Percentiles rank a stretch among this genome's conserved stretches.
phyloP scores from a whole-genome alignment of 2,113 vertebrate species.

The Oxyura jamaicensis region DNA sequence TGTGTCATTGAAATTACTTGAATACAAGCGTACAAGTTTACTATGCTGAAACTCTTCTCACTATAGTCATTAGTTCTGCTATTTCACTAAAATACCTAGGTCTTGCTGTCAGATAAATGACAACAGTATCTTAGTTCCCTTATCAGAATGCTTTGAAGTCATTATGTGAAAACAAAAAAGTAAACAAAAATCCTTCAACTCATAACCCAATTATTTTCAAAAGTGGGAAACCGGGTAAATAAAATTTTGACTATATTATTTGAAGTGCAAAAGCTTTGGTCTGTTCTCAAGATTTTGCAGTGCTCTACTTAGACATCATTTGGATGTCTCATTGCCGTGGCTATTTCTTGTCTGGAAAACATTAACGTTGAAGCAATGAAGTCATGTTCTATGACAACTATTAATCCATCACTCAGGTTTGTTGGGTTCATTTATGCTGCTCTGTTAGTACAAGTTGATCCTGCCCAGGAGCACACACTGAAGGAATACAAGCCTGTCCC shows the following conservation, averaged over 20 bases:
- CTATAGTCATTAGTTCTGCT: not conserved
- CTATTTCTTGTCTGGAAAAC: not conserved
- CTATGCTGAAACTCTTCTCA: not conserved
- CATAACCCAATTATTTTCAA: not conserved
- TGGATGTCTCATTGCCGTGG: not conserved
- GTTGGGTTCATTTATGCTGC: not conserved
- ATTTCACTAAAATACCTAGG: not conserved
- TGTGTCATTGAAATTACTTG: not conserved
- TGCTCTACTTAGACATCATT: not conserved
- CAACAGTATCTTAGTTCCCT: not conserved
- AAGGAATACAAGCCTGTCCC: not conserved
- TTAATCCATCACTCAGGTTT: not conserved
- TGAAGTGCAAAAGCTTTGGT: not conserved
- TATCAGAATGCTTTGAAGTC: not conserved
- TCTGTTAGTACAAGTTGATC: not conserved
- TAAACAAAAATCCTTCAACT: not conserved
- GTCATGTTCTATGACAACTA: not conserved
- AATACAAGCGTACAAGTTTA: not conserved
- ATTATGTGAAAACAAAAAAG: not conserved
- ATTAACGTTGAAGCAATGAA: not conserved
- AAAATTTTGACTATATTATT: not conserved
- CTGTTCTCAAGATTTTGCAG: not conserved
- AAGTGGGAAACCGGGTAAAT: not conserved
- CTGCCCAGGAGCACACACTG: not conserved
- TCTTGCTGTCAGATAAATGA: not conserved